phyloP scores from a whole-genome alignment of 2,797 vertebrate species.

The Acrossocheilus fasciatus region DNA sequence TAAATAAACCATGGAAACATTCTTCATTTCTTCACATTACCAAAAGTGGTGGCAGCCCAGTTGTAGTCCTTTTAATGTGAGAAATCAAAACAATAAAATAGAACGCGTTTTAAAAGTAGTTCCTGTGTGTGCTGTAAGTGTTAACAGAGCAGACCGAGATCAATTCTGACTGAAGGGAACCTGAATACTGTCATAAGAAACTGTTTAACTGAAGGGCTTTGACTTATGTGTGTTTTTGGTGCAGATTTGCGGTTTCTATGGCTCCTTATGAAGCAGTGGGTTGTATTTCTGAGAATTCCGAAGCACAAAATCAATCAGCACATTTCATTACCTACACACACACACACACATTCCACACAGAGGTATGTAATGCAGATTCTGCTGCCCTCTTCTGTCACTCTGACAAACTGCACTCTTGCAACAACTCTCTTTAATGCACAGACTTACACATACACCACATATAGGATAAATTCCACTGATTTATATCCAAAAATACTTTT shows the following conservation, averaged over 20 bases:
- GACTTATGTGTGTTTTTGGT: constrained; percentile 47
- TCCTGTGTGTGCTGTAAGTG: neutral
- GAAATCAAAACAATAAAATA: constrained; percentile 10
- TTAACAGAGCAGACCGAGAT: constrained; percentile 23
- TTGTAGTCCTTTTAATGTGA: neutral
- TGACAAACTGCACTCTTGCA: constrained; percentile 16
- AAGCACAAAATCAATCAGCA: constrained; percentile 49
- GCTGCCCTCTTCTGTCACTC: constrained; percentile 36
- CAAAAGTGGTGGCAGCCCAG: neutral
- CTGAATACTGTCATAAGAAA: constrained; percentile 36
- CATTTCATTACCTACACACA: constrained; percentile 26
- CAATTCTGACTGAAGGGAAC: constrained; percentile 12
- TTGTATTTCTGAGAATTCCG: constrained; percentile 46
- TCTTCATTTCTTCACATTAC: neutral
- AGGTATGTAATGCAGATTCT: constrained; percentile 25
- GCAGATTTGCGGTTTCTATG: constrained; percentile 51
- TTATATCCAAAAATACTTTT: neutral
- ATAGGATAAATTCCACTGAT: neutral
- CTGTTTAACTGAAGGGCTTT: constrained; percentile 33
- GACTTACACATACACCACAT: neutral
- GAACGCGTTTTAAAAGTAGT: constrained; percentile 2
- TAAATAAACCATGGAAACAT: neutral
- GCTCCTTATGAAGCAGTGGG: constrained; percentile 45
- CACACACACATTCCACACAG: constrained; percentile 18
- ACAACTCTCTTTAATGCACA: neutral